These are phyloP conservation scores for Drosophila lacteicornis DNA, from an alignment of 1,140 invertebrate genomes.

Conservation along the genomic window DNA sequence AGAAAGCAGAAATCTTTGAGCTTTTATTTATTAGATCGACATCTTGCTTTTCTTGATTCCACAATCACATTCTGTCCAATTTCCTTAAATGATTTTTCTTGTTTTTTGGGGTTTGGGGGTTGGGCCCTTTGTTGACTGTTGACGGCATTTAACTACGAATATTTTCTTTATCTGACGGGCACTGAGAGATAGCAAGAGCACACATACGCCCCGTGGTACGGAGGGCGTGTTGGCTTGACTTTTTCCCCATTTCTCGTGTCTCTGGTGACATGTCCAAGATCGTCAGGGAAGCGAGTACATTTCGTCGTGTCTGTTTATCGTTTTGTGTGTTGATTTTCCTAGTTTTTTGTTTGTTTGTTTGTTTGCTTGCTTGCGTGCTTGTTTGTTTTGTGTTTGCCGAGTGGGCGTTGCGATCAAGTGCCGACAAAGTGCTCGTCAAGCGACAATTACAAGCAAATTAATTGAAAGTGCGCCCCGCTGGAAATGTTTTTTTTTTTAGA, in stretches of 20 bases:
- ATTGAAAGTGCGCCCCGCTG: slow-evolving; percentile 59
- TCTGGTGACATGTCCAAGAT: slow-evolving; percentile 29
- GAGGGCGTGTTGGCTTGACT: background rate
- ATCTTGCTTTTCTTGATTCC: too few relatives aligned
- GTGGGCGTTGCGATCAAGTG: slow-evolving; percentile 63
- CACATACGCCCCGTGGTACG: slow-evolving; percentile 17
- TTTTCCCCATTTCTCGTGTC: background rate
- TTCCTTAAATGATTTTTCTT: slow-evolving; percentile 4
- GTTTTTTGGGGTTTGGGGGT: slow-evolving; percentile 7
- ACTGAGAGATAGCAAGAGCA: slow-evolving; percentile 6
- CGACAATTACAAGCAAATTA: slow-evolving; percentile 80
- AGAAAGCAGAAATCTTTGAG: too few relatives aligned
- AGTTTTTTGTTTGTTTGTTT: slow-evolving; percentile 7
- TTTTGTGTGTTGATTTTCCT: slow-evolving; percentile 10
- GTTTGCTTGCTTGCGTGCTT: background rate
- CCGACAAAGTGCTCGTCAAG: slow-evolving; percentile 79
- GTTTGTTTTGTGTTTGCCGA: slow-evolving; percentile 31
- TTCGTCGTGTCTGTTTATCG: slow-evolving; percentile 16
- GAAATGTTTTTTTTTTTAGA: slow-evolving; percentile 1
- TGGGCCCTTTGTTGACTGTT: background rate
- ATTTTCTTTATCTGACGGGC: slow-evolving; percentile 22
- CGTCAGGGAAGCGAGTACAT: slow-evolving; percentile 7
- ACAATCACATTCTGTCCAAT: background rate
- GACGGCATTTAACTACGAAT: slow-evolving; percentile 14
- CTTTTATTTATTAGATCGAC: too few relatives aligned